A percentile compares a stretch with the other conserved stretches of the same genome.
Conservation (phyloP, 1,140 invertebrate species). For the Ctenoplectra terminalis region DNA sequence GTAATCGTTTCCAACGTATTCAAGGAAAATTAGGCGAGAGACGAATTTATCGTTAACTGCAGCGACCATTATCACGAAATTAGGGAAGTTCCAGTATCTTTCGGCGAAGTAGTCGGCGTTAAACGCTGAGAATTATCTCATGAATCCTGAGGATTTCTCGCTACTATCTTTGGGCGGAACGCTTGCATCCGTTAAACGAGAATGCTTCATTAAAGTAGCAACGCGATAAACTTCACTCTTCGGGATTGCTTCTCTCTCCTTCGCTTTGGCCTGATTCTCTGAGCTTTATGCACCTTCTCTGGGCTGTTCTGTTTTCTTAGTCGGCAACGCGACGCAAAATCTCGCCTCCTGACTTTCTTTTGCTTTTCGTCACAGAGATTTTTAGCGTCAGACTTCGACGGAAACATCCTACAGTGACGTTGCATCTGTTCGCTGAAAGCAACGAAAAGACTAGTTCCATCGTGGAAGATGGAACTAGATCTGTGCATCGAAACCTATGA, state of each 20-base stretch:
- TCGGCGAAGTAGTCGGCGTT: background rate
- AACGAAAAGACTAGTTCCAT: background rate
- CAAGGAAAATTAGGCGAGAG: slow-evolving; percentile 13
- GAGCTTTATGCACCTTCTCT: no score
- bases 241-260: background rate
- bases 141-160: slow-evolving; percentile 19
- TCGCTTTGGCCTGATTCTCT: background rate
- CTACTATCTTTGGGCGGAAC: background rate
- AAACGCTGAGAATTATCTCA: background rate
- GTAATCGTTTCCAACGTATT: background rate
- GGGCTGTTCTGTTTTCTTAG: background rate
- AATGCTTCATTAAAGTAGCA: slow-evolving; percentile 32
- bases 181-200: slow-evolving; percentile 17
- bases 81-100: slow-evolving; percentile 14
- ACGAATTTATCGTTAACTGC: slow-evolving; percentile 32
- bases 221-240: slow-evolving; percentile 41
- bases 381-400: background rate
- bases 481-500: background rate
- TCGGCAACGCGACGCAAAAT: background rate
- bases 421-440: background rate
- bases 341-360: background rate
- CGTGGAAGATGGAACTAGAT: background rate
- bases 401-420: background rate
- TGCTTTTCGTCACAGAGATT: background rate
- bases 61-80: slow-evolving; percentile 32